Percentiles rank a stretch among this genome's conserved stretches.
Conservation (phyloP, 2,888 invertebrate genomes). For the Proisotoma minuta region DNA sequence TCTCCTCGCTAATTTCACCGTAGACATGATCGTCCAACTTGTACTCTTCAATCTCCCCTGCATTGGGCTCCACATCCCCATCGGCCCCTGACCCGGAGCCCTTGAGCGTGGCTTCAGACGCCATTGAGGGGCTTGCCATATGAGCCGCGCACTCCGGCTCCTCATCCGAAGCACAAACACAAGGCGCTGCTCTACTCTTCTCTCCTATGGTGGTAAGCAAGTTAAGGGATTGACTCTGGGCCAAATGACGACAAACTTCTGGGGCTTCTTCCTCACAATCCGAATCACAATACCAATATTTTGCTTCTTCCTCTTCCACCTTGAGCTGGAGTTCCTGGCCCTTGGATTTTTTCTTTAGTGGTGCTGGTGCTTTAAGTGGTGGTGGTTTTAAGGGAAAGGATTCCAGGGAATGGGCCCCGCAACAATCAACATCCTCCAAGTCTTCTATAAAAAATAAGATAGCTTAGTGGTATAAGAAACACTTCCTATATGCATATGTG, state of each 20-base stretch:
- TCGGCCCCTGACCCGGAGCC: not conserved
- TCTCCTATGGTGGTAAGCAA: constrained; percentile 43
- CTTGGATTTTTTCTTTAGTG: no score
- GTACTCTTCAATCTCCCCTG: constrained; percentile 35
- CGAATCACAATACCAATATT: constrained; percentile 47
- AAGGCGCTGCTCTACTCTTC: constrained; percentile 39
- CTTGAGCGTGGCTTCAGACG: constrained; percentile 45
- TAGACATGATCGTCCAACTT: constrained; percentile 44
- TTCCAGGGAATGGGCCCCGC: no score
- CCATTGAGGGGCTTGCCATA: constrained; percentile 44
- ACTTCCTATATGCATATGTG: no score
- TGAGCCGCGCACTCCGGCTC: constrained; percentile 41
- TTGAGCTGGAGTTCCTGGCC: no score
- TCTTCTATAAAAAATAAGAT: no score
- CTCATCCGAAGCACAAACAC: constrained; percentile 42
- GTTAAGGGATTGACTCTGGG: no score
- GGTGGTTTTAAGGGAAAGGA: no score
- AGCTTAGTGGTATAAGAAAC: no score
- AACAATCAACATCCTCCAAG: no score
- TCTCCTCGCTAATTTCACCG: constrained; percentile 45
- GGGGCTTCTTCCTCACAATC: constrained; percentile 42
- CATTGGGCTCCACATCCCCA: not conserved
- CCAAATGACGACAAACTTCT: constrained; percentile 31
- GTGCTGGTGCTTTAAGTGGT: no score
- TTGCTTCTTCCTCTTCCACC: constrained; percentile 38